A percentile compares a stretch with the other conserved stretches of the same genome.
These are phyloP conservation scores for Brachylomia viminalis DNA, from an alignment of 2,888 invertebrate genomes.

Conservation along the genomic window DNA sequence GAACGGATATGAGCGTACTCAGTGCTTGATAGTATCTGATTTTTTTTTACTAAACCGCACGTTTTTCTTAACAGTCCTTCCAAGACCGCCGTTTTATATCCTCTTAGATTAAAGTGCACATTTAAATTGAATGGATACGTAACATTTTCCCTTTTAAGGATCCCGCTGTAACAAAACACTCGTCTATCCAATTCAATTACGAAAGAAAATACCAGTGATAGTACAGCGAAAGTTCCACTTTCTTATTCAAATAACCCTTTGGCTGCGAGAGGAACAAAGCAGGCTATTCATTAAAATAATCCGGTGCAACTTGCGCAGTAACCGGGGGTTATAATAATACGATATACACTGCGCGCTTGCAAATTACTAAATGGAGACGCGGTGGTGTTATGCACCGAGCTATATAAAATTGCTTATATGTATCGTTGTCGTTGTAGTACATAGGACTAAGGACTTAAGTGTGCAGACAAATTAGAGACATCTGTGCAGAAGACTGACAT, in stretches of 20 bases:
- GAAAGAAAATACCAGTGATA: slow-evolving; percentile 81
- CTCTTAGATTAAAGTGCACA: slow-evolving; percentile 45
- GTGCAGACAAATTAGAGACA: slow-evolving; percentile 3
- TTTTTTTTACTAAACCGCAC: slow-evolving; percentile 32
- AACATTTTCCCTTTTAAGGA: slow-evolving; percentile 51
- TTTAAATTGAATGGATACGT: slow-evolving; percentile 49
- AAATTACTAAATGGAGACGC: slow-evolving; percentile 66
- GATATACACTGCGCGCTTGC: slow-evolving; percentile 64
- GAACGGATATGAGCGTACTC: slow-evolving; percentile 28
- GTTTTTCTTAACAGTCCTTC: slow-evolving; percentile 2
- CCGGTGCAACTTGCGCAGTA: slow-evolving; percentile 73
- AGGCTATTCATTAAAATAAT: slow-evolving; percentile 87
- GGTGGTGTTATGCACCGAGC: slow-evolving; percentile 47
- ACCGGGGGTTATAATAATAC: slow-evolving; percentile 71
- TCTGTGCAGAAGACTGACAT: neutral
- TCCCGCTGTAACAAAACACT: slow-evolving; percentile 73
- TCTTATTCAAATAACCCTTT: slow-evolving; percentile 87
- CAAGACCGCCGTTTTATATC: slow-evolving; percentile 23
- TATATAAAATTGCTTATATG: slow-evolving; percentile 26
- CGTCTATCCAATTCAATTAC: slow-evolving; percentile 87
- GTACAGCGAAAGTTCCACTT: slow-evolving; percentile 82
- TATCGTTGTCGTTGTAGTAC: slow-evolving; percentile 24
- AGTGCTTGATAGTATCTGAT: slow-evolving; percentile 21
- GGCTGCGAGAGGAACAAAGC: slow-evolving; percentile 82
- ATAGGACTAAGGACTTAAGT: slow-evolving; percentile 11